These are phyloP conservation scores for Hydrozoanthus tunicans DNA, from an alignment of 64 coral and sea anemone genomes.

Conservation along the genomic window DNA sequence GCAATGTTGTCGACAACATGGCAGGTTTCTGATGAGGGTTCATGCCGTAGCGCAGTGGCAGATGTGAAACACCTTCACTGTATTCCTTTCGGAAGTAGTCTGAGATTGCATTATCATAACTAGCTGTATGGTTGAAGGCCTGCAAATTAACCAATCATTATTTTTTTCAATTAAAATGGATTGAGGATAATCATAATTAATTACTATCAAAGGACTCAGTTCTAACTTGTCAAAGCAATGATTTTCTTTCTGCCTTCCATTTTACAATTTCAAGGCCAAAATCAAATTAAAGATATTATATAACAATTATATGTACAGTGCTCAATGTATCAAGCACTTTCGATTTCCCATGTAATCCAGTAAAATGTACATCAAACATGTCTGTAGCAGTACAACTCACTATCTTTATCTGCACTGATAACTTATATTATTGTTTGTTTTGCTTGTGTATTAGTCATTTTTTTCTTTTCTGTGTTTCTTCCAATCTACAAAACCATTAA, in stretches of 20 bases:
- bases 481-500: too few relatives aligned
- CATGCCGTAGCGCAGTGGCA: constrained; percentile 95
- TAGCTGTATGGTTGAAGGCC: constrained; percentile 94
- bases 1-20: constrained; percentile 78
- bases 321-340: too few relatives aligned
- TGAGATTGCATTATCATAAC: constrained; percentile 93
- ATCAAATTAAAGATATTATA: too few relatives aligned
- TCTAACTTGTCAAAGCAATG: neutral
- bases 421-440: too few relatives aligned
- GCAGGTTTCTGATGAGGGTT: constrained; percentile 98
- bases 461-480: too few relatives aligned
- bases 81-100: constrained; percentile 97
- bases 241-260: neutral
- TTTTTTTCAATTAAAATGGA: neutral
- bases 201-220: neutral
- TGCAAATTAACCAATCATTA: neutral
- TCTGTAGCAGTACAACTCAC: too few relatives aligned
- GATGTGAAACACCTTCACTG: constrained; percentile 81
- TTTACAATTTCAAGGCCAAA: too few relatives aligned
- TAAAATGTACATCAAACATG: too few relatives aligned
- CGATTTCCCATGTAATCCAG: too few relatives aligned
- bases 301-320: too few relatives aligned
- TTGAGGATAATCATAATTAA: neutral
- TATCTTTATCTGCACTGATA: too few relatives aligned
- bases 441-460: too few relatives aligned